phyloP scores from a whole-genome alignment of 2,797 vertebrate species.

The Manis pentadactyla region DNA sequence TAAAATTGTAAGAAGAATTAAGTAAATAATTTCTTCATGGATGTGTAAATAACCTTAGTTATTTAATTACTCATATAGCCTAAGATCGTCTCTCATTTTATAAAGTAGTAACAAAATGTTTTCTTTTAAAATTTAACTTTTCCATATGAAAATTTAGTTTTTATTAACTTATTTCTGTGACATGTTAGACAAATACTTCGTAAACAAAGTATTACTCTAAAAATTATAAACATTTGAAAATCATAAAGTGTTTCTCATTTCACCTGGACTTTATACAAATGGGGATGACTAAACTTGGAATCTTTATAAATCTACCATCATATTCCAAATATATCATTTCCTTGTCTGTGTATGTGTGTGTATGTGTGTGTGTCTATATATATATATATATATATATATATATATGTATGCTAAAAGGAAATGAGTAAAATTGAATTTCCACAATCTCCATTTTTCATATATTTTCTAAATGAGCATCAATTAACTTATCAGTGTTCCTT shows the following conservation, averaged over 20 bases:
- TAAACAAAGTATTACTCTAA: background rate
- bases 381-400: too few relatives aligned
- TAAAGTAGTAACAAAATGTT: background rate
- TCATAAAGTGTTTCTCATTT: conserved; percentile 19
- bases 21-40: background rate
- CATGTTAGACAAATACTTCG: background rate
- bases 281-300: conserved; percentile 8
- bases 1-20: conserved; percentile 22
- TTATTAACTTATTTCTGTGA: conserved; percentile 45
- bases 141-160: conserved; percentile 21
- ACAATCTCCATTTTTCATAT: conserved; percentile 12
- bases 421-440: background rate
- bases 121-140: conserved; percentile 46
- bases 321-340: conserved; percentile 46
- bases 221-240: background rate
- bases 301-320: conserved; percentile 23
- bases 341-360: background rate
- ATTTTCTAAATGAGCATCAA: background rate
- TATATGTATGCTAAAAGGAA: conserved; percentile 2
- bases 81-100: conserved; percentile 23
- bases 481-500: background rate
- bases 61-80: background rate
- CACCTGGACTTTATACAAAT: conserved; percentile 16
- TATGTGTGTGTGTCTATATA: too few relatives aligned
- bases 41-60: background rate